Percentiles rank a stretch among this genome's conserved stretches.
Evolutionary conservation across 2,113 vertebrate genomes (phyloP).

Genomic region (Colaptes auratus): DNA sequence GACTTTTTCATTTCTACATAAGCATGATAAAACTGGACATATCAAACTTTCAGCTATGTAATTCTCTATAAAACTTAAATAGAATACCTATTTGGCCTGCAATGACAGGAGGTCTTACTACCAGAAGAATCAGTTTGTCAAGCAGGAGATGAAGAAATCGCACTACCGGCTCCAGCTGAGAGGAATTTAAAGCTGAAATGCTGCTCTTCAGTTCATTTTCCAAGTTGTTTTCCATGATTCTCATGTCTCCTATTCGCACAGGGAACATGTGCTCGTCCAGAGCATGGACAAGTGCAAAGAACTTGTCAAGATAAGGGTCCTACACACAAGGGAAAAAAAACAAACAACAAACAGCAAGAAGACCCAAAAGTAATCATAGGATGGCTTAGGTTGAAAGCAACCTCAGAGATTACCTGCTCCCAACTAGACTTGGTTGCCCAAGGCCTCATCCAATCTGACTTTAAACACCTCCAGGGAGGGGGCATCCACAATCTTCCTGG

Average conservation of each 20-base stretch:
- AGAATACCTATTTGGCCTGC: slow-evolving; percentile 96
- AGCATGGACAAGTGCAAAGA: slow-evolving; percentile 97
- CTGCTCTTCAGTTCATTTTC: slow-evolving; percentile 96
- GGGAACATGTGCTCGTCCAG: slow-evolving; percentile 99
- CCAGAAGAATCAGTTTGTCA: slow-evolving; percentile 95
- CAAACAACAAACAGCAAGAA: background rate
- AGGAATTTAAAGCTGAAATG: slow-evolving; percentile 91
- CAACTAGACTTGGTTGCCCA: too few relatives aligned
- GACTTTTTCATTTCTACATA: slow-evolving; percentile 52
- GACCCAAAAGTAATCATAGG: background rate
- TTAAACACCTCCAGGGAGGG: too few relatives aligned
- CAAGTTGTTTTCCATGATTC: slow-evolving; percentile 98
- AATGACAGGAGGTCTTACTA: slow-evolving; percentile 95
- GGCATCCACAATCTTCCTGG: too few relatives aligned
- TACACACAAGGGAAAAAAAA: slow-evolving; percentile 56
- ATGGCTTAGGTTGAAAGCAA: too few relatives aligned
- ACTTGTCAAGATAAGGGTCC: slow-evolving; percentile 98
- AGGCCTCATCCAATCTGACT: too few relatives aligned
- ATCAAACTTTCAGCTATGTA: slow-evolving; percentile 43
- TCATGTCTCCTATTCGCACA: slow-evolving; percentile 95
- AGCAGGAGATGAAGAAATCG: slow-evolving; percentile 97
- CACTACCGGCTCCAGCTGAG: slow-evolving; percentile 95
- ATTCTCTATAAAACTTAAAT: slow-evolving; percentile 62
- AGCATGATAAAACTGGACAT: slow-evolving; percentile 46
- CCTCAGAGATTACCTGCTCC: too few relatives aligned